Evolutionary conservation across 2,797 vertebrate species (phyloP), one percentile per base, ranked within the genome.

Genomic region (Enteromius anoplus): DNA sequence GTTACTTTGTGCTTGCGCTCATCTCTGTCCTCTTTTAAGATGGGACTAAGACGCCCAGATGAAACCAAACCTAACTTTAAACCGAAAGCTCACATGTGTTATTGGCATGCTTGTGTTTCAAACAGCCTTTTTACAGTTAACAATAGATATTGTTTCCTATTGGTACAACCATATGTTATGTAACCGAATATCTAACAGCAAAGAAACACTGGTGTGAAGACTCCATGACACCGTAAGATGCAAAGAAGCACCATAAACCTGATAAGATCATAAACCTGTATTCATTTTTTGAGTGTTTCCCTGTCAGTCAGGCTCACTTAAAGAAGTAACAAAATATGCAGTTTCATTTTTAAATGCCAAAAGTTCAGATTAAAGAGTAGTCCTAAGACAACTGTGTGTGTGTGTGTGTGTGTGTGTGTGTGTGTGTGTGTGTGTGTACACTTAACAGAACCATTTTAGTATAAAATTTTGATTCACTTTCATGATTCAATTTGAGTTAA

Each of bases 41-140:
- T 21, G 47, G 14, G 45, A 26, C 40, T 23, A 26, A 82, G 32
- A 81, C 19, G 1, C 2, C 65, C 65, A 49, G 37, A 14, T 21
- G 53, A 83, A 83, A 64, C 73, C 32, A 71, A 78, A 83, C 21
- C 66, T 29, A 47, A 32, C 17, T 34, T n/a, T 5, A 60, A 76
- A 82, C 81, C 26, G 9, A 12, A 45, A 40, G 12, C 19, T 47
- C 26, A 58, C 5, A 5, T 10, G 40, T 32, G 11, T 37, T 70
- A 53, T 0, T 40, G 1, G 3, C 45, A 47, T 4, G 12, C 32
- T 75, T 23, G 7, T 3, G 37, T 69, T 82, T 40, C 60, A 75
- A 81, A 58, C n/a, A 15, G 12, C 2, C 40, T n/a, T 12, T 64
- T 17, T 11, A 8, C 14, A 2, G 7, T 1, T 5, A 12, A 75